A percentile compares a stretch with the other conserved stretches of the same genome.
Evolutionary conservation across 2,888 invertebrate species (phyloP).

Genomic region (Eueremaeus valkanovi): DNA sequence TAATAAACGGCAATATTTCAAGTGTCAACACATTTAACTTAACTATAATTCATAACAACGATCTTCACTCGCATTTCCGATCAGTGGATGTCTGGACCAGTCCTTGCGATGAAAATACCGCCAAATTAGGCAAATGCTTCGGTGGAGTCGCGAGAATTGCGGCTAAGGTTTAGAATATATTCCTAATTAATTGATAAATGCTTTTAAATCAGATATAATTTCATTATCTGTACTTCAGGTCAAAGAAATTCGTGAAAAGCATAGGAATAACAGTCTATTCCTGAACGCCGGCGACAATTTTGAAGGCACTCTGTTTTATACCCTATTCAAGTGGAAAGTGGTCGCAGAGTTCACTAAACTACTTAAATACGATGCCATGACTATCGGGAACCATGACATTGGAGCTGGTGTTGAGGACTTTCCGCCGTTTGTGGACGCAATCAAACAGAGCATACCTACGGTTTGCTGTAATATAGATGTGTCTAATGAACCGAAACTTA

Average conservation of each 20-base stretch:
- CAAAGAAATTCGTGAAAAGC: slow-evolving; percentile 34
- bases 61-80: slow-evolving; percentile 80
- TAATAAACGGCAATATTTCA: too few species aligned
- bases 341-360: slow-evolving; percentile 73
- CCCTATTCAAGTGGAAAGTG: slow-evolving; percentile 67
- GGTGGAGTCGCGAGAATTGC: slow-evolving; percentile 74
- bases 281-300: slow-evolving; percentile 91
- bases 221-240: slow-evolving; percentile 28
- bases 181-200: too few species aligned
- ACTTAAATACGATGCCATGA: slow-evolving; percentile 73
- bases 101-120: slow-evolving; percentile 54
- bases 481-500: slow-evolving; percentile 16
- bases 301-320: slow-evolving; percentile 63
- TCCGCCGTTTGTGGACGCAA: neutral
- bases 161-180: slow-evolving; percentile 48
- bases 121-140: slow-evolving; percentile 62
- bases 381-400: slow-evolving; percentile 39
- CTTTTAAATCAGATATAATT: neutral
- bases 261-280: slow-evolving; percentile 58
- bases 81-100: slow-evolving; percentile 65
- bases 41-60: slow-evolving; percentile 82
- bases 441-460: neutral
- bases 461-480: slow-evolving; percentile 32
- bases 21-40: slow-evolving; percentile 56
- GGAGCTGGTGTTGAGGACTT: slow-evolving; percentile 28